Conservation (phyloP, 2,113 vertebrate species). For the Thamnaconus septentrionalis region DNA sequence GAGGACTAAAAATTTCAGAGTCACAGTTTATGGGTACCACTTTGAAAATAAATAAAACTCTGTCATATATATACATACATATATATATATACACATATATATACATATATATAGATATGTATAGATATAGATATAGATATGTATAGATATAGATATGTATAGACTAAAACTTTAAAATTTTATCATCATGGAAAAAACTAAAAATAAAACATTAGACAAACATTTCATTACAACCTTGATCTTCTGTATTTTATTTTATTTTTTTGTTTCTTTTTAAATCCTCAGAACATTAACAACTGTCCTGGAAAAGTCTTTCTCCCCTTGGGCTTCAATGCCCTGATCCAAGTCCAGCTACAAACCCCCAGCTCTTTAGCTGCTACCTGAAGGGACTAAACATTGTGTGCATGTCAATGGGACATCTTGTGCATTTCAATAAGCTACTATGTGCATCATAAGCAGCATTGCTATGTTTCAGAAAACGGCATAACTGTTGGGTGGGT, state of each 20-base stretch:
- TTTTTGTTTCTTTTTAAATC: conserved; percentile 45
- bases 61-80: conserved; percentile 49
- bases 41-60: conserved; percentile 87
- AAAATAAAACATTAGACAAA: conserved; percentile 65
- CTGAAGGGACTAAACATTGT: conserved; percentile 50
- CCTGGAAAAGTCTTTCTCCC: conserved; percentile 77
- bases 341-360: conserved; percentile 53
- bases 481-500: neutral
- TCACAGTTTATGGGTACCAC: conserved; percentile 88
- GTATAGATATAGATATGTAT: too few species aligned
- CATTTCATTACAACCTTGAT: conserved; percentile 70
- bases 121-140: too few species aligned
- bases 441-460: conserved; percentile 42
- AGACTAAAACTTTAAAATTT: too few species aligned
- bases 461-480: conserved; percentile 9
- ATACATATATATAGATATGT: too few species aligned
- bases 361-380: conserved; percentile 42
- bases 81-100: conserved; percentile 20
- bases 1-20: conserved; percentile 81
- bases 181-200: too few species aligned
- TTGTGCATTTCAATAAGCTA: conserved; percentile 46
- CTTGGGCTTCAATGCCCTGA: conserved; percentile 43
- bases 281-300: conserved; percentile 76
- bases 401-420: conserved; percentile 27
- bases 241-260: conserved; percentile 6